Base-by-base conservation (phyloP, 2,888 invertebrate genomes). In the Alentia gelatinosa region DNA sequence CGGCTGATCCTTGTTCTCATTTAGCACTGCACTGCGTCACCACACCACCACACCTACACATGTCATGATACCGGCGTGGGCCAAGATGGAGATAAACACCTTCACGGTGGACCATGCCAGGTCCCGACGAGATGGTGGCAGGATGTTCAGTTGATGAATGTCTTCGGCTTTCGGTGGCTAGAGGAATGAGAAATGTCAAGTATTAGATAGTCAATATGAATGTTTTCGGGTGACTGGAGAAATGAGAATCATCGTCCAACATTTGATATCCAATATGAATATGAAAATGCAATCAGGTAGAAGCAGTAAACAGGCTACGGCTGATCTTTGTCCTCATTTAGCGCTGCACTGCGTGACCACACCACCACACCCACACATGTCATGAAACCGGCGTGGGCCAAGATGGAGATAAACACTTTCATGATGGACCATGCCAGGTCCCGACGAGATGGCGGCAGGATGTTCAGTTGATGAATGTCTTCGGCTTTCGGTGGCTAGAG, bases 251-350 rank as follows among this genome's bases (percentile, higher is more conserved):
- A n/a, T n/a, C n/a, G n/a, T n/a, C n/a, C n/a, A n/a, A n/a, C n/a
- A n/a, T n/a, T n/a, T n/a, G n/a, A n/a, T n/a, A n/a, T n/a, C n/a
- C n/a, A n/a, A n/a, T n/a, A n/a, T n/a, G n/a, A n/a, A n/a, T n/a
- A n/a, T n/a, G 83, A 83, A 1, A 39, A 83, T 4, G 83, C 83
- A 30, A 83, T 83, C 40, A 83, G 40, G 83, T 83, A 83, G 40
- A n/a, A 83, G 23, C 40, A 12, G n/a, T 83, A 83, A 12, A 83
- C 37, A 0, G 37, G 4, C 9, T 26, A 12, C 35, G 35, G n/a
- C 1, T 40, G 1, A 1, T 23, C 39, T 7, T 83, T 39, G 19
- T 37, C 83, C 26, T 35, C 83, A 1, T 23, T 37, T 39, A 30
- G 12, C 68, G 4, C 68, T 4, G 83, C 5, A 9, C 83, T 35